Evolutionary conservation across 2,888 invertebrate genomes (phyloP).

Genomic region (Cheilosia scutellata): DNA sequence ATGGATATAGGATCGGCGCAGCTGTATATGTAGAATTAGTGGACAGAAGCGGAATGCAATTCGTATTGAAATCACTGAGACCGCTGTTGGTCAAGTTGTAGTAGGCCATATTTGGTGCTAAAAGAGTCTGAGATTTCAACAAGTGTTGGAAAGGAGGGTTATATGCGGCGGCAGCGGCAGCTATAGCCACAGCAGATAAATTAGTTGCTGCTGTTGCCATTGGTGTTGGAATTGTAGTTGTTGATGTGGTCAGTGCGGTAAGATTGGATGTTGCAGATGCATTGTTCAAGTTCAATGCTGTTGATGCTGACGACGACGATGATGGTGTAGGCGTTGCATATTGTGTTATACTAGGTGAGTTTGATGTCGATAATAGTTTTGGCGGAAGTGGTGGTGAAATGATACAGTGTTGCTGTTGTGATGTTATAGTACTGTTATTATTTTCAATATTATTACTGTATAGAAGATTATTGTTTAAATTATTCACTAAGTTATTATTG

Average conservation of each 20-base stretch:
- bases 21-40: slow-evolving; percentile 71
- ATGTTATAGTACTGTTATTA: slow-evolving; percentile 62
- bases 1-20: slow-evolving; percentile 67
- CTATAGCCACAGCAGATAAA: slow-evolving; percentile 62
- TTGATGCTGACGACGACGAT: slow-evolving; percentile 26
- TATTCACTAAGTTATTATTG: slow-evolving; percentile 71
- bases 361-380: slow-evolving; percentile 52
- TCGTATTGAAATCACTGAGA: slow-evolving; percentile 80
- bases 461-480: slow-evolving; percentile 77
- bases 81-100: slow-evolving; percentile 52
- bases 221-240: slow-evolving; percentile 81
- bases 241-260: slow-evolving; percentile 80
- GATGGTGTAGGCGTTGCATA: slow-evolving; percentile 41
- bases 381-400: slow-evolving; percentile 48
- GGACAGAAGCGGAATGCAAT: slow-evolving; percentile 82
- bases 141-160: slow-evolving; percentile 76
- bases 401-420: slow-evolving; percentile 62
- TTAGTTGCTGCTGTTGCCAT: slow-evolving; percentile 72
- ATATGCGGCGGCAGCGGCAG: slow-evolving; percentile 40
- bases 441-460: slow-evolving; percentile 74
- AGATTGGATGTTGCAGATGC: slow-evolving; percentile 76
- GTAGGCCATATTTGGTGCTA: slow-evolving; percentile 74
- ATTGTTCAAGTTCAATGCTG: slow-evolving; percentile 65
- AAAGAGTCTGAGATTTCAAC: slow-evolving; percentile 77
- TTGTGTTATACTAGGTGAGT: slow-evolving; percentile 55